Base-by-base conservation (phyloP, 2,888 invertebrate genomes). In the Shargacucullia verbasci region DNA sequence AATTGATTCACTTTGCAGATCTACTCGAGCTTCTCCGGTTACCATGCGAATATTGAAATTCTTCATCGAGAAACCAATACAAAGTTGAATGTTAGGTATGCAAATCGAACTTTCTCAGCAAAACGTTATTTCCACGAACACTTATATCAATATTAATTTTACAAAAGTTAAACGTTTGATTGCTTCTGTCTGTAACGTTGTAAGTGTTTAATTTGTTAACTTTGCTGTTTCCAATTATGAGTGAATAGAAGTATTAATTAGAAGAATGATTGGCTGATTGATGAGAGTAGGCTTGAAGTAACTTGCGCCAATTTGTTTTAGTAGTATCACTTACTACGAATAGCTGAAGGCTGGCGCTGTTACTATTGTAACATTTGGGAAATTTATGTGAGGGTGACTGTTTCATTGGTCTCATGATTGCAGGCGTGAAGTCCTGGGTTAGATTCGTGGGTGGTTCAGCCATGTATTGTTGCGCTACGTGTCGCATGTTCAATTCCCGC, bases 171-270 rank as follows among this genome's bases (percentile, higher is more conserved):
- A 11, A 35, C 34, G 25, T 58, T 60, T 59, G 35, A 55, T 64
- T 48, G 33, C 52, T 65, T 53, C 41, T 46, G 40, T 59, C 41
- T 14, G 29, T 49, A 41, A 31, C 37, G 37, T 39, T 50, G 33
- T 46, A 47, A 73, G 49, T 64, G 52, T 29, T 49, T 73, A 55
- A 70, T 53, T 73, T 55, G 34, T 47, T 49, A 69, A 59, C 45
- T 71, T 60, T 50, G 31, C 29, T 15, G 48, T 45, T 60, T 29
- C 29, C 49, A 41, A 47, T 45, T 34, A 65, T 37, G n/a, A 41
- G 15, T 15, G 8, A 40, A 58, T 49, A 1, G 2, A 38, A 40
- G 7, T 52, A 52, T 41, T 58, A 38, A 55, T 73, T 53, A 47
- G 14, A 14, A 27, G 11, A 46, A 39, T 58, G 29, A 55, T 44